phyloP scores from a whole-genome alignment of 2,113 vertebrate species.

The Cyprinodon tularosa region DNA sequence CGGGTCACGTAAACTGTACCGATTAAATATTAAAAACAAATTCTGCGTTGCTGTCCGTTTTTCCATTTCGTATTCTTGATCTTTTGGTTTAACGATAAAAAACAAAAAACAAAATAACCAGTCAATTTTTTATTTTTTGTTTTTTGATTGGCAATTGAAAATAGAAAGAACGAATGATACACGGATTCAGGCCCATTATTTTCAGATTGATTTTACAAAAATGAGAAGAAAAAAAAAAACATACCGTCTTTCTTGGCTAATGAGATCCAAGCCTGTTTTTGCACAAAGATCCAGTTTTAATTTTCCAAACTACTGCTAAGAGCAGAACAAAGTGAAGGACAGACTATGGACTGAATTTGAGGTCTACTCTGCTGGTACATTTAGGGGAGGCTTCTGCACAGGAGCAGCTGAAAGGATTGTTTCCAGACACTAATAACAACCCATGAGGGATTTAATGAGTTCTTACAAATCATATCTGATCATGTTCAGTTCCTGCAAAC shows the following conservation, averaged over 20 bases:
- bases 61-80: too few species aligned
- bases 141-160: too few species aligned
- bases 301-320: background rate
- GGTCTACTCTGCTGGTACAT: background rate
- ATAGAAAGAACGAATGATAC: too few species aligned
- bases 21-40: too few species aligned
- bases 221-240: background rate
- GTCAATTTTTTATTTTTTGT: too few species aligned
- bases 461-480: background rate
- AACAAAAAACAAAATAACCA: too few species aligned
- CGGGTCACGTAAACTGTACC: too few species aligned
- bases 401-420: background rate
- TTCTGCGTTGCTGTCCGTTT: too few species aligned
- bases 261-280: background rate
- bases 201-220: background rate
- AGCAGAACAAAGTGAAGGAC: background rate
- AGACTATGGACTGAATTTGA: too few species aligned
- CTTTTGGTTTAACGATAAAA: too few species aligned
- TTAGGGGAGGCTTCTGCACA: background rate
- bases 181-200: too few species aligned
- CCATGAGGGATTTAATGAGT: background rate
- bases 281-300: background rate
- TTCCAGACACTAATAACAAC: background rate
- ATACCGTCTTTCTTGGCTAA: too few species aligned
- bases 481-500: background rate